phyloP scores from a whole-genome alignment of 1,140 invertebrate genomes.

The Pogonomyrmex barbatus region DNA sequence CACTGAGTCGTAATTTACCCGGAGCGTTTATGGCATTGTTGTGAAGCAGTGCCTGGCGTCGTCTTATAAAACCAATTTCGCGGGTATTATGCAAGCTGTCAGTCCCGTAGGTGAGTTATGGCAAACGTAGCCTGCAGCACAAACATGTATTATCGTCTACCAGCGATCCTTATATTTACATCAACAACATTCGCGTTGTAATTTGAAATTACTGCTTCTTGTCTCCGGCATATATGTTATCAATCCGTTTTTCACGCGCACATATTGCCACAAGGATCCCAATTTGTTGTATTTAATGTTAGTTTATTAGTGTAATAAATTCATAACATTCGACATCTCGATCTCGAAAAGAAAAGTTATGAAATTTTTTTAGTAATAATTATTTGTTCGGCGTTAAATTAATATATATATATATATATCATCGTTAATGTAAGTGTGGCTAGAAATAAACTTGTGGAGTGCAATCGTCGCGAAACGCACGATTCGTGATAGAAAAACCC shows the following conservation, averaged over 20 bases:
- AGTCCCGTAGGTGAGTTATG: conserved; percentile 84
- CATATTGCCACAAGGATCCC: conserved; percentile 21
- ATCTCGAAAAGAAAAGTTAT: conserved; percentile 9
- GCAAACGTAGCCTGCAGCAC: conserved; percentile 81
- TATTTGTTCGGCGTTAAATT: too few species aligned
- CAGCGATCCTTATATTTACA: conserved; percentile 72
- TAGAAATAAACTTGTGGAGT: not conserved
- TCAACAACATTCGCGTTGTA: conserved; percentile 73
- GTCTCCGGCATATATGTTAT: conserved; percentile 40
- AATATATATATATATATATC: too few species aligned
- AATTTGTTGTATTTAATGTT: conserved; percentile 12
- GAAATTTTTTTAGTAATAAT: not conserved
- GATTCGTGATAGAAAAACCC: not conserved
- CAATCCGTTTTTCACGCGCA: conserved; percentile 34
- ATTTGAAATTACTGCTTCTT: conserved; percentile 74
- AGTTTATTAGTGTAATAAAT: conserved; percentile 40
- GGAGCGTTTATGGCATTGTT: conserved; percentile 85
- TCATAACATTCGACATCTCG: not conserved
- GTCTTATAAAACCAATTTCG: conserved; percentile 86
- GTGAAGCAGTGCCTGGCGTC: conserved; percentile 83
- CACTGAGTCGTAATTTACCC: conserved; percentile 83
- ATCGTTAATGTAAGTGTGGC: too few species aligned
- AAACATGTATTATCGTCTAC: conserved; percentile 80
- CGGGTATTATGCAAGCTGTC: conserved; percentile 86
- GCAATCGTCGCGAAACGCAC: not conserved